Conservation (phyloP, 2,888 invertebrate genomes). For the Loripinus fragilis region DNA sequence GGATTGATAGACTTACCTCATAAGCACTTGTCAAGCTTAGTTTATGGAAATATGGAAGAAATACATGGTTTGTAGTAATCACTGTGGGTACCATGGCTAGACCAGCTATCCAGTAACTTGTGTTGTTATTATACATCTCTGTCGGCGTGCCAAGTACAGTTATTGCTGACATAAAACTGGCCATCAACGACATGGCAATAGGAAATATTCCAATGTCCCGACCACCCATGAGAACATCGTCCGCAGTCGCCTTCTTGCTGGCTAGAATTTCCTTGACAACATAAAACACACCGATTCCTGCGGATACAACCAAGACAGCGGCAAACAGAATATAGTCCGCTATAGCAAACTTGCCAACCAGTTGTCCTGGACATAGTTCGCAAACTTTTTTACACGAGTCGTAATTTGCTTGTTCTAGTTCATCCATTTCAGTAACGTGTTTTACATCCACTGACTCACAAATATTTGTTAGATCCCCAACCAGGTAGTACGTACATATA, state of each 20-base stretch:
- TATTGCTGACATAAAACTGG: conserved; percentile 96
- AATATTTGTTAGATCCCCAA: not conserved
- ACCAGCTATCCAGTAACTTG: conserved; percentile 87
- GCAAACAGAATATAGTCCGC: conserved; percentile 65
- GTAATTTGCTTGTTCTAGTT: not conserved
- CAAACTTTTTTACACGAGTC: conserved; percentile 64
- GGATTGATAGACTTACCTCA: conserved; percentile 75
- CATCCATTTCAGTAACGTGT: no score
- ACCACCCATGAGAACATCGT: conserved; percentile 68
- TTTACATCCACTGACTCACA: not conserved
- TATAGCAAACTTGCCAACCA: conserved; percentile 60
- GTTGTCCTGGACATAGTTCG: conserved; percentile 64
- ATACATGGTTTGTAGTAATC: conserved; percentile 82
- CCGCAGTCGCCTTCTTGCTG: conserved; percentile 59
- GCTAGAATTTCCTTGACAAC: conserved; percentile 60
- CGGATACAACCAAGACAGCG: conserved; percentile 61
- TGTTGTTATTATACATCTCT: conserved; percentile 95
- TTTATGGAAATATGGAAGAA: conserved; percentile 77
- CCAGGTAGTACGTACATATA: no score
- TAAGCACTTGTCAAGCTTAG: conserved; percentile 77
- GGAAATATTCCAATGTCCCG: conserved; percentile 85
- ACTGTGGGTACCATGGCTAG: conserved; percentile 91
- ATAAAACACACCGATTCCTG: conserved; percentile 65
- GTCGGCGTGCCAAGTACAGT: conserved; percentile 95
- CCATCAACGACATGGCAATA: conserved; percentile 94